Percentiles rank a stretch among this genome's conserved stretches.
These are phyloP conservation scores for Calcarius lapponicus DNA, from an alignment of 2,797 vertebrate species.

Conservation along the genomic window DNA sequence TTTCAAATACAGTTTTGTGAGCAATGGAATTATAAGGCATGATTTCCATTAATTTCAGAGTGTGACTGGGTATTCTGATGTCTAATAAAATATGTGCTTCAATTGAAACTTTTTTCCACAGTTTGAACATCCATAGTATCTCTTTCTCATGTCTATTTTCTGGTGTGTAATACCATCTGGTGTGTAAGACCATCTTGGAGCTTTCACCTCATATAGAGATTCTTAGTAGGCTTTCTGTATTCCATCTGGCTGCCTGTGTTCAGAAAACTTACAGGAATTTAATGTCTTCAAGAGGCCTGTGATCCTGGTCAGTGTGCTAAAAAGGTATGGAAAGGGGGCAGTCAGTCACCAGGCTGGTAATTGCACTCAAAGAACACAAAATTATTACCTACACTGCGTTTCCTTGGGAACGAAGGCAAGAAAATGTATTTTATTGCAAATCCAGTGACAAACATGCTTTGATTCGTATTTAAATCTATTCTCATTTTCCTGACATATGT, in stretches of 20 bases:
- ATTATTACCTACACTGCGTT: background rate
- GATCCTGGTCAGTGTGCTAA: background rate
- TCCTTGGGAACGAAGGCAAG: background rate
- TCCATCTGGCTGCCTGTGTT: background rate
- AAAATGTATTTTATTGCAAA: background rate
- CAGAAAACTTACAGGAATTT: background rate
- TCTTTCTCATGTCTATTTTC: background rate
- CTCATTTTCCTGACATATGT: background rate
- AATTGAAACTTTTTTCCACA: background rate
- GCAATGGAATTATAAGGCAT: background rate
- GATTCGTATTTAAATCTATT: background rate
- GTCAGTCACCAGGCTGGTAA: background rate
- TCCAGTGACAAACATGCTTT: background rate
- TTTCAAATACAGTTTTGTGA: background rate
- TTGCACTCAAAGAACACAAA: background rate
- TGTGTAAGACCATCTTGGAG: background rate
- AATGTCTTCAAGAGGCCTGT: background rate
- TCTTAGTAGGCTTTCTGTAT: background rate
- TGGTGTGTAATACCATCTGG: background rate
- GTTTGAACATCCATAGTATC: background rate
- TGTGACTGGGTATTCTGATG: background rate
- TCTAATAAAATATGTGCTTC: background rate
- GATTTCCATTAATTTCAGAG: conserved; percentile 5
- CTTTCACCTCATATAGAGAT: background rate
- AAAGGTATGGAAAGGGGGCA: background rate